Evolutionary conservation across 2,888 invertebrate genomes (phyloP).

Genomic region (Escarpia spicata): DNA sequence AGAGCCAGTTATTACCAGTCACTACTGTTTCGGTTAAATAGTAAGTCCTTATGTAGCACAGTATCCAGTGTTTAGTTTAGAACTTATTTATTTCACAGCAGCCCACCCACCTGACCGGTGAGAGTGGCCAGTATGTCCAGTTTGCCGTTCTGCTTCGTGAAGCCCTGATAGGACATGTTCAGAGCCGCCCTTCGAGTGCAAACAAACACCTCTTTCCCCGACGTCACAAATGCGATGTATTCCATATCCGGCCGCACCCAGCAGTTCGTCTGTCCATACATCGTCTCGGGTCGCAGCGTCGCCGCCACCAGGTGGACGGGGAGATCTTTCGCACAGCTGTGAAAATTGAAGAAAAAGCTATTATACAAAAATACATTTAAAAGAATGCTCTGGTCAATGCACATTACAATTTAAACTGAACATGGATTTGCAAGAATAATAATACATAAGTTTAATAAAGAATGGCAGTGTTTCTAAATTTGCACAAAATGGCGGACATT

Average conservation of each 20-base stretch:
- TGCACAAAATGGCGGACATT: no score
- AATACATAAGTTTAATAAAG: no score
- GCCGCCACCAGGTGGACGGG: constrained; percentile 90
- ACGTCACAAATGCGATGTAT: constrained; percentile 84
- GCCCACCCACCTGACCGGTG: constrained; percentile 61
- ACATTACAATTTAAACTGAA: no score
- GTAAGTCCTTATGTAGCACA: no score
- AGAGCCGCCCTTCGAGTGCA: constrained; percentile 88
- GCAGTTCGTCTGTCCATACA: constrained; percentile 99
- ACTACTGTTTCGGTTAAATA: no score
- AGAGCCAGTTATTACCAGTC: no score
- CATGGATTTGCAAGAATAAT: no score
- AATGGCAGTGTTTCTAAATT: no score
- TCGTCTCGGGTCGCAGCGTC: constrained; percentile 97
- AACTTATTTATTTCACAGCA: background rate
- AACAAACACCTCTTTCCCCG: constrained; percentile 81
- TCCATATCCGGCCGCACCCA: constrained; percentile 96
- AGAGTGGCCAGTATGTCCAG: constrained; percentile 73
- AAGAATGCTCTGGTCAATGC: no score
- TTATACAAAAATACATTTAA: background rate
- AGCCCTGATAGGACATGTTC: constrained; percentile 95
- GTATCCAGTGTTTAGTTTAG: no score
- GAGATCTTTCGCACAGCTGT: constrained; percentile 10
- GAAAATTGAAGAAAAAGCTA: background rate
- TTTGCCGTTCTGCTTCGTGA: constrained; percentile 83